Base-by-base conservation (phyloP, 2,113 vertebrate genomes). In the Hemicordylus capensis region DNA sequence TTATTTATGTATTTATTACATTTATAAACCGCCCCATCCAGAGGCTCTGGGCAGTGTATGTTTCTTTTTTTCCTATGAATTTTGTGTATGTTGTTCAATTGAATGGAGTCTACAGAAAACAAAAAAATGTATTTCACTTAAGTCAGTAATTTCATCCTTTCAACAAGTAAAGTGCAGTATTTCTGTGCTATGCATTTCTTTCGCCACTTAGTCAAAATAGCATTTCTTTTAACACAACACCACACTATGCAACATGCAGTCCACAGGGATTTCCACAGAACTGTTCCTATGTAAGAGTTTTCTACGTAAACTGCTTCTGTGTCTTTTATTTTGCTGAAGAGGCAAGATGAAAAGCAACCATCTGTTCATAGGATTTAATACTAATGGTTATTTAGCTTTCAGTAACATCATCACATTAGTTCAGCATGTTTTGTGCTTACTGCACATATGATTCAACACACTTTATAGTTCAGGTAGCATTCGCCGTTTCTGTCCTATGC, bases 311-410 rank as follows among this genome's bases (percentile, higher is more conserved):
- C 94, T 94, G 93, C 84, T 88, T 83, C 93, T 91, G 67, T 92
- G 90, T 94, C 94, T 95, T 94, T 95, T 95, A 94, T 95, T 90
- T 92, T 87, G 81, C 90, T 94, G 87, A 95, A 95, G 91, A 94
- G 86, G 76, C 86, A 92, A 94, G 94, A 94, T 94, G 94, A 96
- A 95, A 96, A 95, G 96, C 90, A 93, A 91, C 92, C 87, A 85
- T 92, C 93, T 93, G 94, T 95, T 94, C 92, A 95, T 93, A 92
- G 93, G 94, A 91, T 92, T 93, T 94, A 95, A 94, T 93, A 94
- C 92, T 94, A 92, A 92, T 94, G 93, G 94, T 95, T 95, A 96
- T 95, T 95, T 94, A 93, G 93, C 93, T 95, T 95, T 96, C 94
- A 95, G 93, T 90, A 93, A 95, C 91, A 92, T 91, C 93, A 91